Evolutionary conservation across 2,888 invertebrate species (phyloP).

Genomic region (Eupithecia centaureata): DNA sequence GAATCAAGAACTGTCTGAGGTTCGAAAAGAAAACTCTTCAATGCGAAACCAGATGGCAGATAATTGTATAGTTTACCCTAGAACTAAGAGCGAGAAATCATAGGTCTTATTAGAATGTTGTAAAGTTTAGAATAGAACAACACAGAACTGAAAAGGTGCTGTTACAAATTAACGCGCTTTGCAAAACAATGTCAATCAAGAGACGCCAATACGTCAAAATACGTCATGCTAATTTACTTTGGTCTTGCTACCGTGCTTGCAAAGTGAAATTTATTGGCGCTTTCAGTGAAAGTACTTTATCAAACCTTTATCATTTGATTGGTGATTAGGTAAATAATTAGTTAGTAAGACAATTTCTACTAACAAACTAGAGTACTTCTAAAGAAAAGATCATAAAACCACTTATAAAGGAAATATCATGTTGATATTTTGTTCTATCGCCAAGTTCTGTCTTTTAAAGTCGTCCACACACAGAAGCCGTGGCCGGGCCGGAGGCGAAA

Average conservation of each 20-base stretch:
- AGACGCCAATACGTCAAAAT: constrained; percentile 4
- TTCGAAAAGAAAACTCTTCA: constrained; percentile 90
- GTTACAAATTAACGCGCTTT: constrained; percentile 36
- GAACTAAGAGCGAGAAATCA: constrained; percentile 70
- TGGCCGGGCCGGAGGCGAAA: too few species aligned
- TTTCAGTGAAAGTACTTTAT: background rate
- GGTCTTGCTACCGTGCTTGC: background rate
- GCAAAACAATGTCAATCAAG: constrained; percentile 7
- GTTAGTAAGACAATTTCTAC: background rate
- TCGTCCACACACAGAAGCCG: too few species aligned
- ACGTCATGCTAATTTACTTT: background rate
- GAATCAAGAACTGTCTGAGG: constrained; percentile 87
- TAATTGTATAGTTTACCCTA: constrained; percentile 82
- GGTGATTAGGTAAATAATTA: background rate
- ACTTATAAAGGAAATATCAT: background rate
- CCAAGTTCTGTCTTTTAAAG: background rate
- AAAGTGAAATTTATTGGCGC: background rate
- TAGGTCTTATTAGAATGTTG: constrained; percentile 56
- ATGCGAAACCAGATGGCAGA: constrained; percentile 87
- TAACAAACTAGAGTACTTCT: background rate
- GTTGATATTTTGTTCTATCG: background rate
- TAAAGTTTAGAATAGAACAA: constrained; percentile 48
- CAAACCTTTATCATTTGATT: background rate
- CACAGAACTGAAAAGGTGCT: constrained; percentile 38
- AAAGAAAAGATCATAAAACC: background rate